These are phyloP conservation scores for Aurelia coerulea DNA, from an alignment of 30 jellyfish, hydroid and myxozoan species.

Conservation along the genomic window DNA sequence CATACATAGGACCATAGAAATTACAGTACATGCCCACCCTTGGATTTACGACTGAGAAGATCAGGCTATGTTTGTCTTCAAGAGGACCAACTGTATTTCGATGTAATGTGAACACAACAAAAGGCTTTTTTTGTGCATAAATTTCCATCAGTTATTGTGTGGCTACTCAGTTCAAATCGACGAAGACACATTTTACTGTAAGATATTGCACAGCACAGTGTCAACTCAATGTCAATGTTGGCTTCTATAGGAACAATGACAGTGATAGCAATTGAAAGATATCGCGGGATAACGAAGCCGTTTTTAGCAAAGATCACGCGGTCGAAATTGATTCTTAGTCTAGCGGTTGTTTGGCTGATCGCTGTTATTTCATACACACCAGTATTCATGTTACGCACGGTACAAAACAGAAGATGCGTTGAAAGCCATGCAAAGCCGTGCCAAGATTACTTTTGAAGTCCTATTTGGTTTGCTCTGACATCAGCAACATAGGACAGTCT, in stretches of 20 bases:
- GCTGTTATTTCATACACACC: conserved; percentile 50
- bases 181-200: conserved; percentile 51
- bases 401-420: conserved; percentile 19
- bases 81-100: too few relatives aligned
- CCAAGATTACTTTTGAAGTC: too few relatives aligned
- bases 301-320: conserved; percentile 13
- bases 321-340: conserved; percentile 9
- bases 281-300: conserved; percentile 56
- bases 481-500: too few relatives aligned
- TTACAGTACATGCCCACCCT: too few relatives aligned
- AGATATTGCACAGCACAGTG: conserved; percentile 51
- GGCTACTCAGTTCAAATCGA: too few relatives aligned
- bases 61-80: too few relatives aligned
- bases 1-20: too few relatives aligned
- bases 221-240: conserved; percentile 51
- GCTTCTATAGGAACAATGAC: conserved; percentile 74
- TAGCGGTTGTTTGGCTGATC: conserved; percentile 47
- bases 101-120: too few relatives aligned
- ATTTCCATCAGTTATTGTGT: too few relatives aligned
- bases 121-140: too few relatives aligned
- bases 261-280: conserved; percentile 67
- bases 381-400: conserved; percentile 11
- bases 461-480: too few relatives aligned
- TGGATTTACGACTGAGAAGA: too few relatives aligned
- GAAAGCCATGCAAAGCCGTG: conserved; percentile 35